Conservation (phyloP, 2,888 invertebrate species). For the Polia nebulosa region DNA sequence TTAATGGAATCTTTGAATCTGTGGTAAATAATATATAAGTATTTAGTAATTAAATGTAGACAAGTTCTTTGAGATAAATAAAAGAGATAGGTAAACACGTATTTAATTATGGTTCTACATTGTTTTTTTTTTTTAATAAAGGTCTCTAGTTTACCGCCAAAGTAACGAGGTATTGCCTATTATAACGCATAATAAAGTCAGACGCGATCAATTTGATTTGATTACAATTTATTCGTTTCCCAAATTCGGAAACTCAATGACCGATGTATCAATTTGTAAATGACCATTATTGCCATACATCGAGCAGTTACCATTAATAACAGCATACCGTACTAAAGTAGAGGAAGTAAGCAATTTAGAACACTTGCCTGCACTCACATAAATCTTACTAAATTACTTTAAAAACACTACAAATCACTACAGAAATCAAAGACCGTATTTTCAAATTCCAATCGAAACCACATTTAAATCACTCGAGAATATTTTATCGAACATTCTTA, state of each 20-base stretch:
- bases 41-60: conserved; percentile 28
- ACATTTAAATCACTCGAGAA: conserved; percentile 59
- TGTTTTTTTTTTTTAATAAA: conserved; percentile 14
- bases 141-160: not conserved
- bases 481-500: conserved; percentile 61
- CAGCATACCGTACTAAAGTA: conserved; percentile 22
- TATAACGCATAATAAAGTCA: not conserved
- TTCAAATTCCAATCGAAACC: conserved; percentile 48
- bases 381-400: conserved; percentile 53
- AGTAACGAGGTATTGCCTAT: not conserved
- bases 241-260: conserved; percentile 14
- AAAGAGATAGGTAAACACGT: conserved; percentile 9
- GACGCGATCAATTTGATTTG: conserved; percentile 9
- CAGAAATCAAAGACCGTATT: conserved; percentile 49
- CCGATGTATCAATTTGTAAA: conserved; percentile 46
- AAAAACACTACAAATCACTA: conserved; percentile 49
- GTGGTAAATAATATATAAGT: conserved; percentile 31
- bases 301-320: conserved; percentile 42
- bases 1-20: conserved; percentile 35
- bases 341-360: conserved; percentile 52
- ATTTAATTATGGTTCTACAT: conserved; percentile 11
- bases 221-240: conserved; percentile 33
- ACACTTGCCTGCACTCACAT: conserved; percentile 44
- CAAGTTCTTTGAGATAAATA: conserved; percentile 13
- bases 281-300: conserved; percentile 26